Evolutionary conservation across 2,113 vertebrate genomes (phyloP), one percentile per base, ranked within the genome.

Genomic region (Daubentonia madagascariensis): DNA sequence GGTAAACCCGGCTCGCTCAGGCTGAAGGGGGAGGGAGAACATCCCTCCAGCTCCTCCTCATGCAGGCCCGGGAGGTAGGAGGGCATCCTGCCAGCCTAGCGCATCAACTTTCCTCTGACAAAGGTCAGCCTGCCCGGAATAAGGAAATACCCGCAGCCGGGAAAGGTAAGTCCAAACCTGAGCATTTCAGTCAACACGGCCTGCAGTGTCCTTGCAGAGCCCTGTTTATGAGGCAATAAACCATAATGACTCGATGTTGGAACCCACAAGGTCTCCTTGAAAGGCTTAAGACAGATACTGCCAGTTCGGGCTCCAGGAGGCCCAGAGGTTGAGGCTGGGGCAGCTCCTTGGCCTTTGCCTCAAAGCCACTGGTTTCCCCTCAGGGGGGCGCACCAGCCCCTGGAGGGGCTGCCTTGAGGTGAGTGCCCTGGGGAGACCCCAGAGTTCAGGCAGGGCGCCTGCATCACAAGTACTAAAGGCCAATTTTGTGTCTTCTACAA

Each of bases 91-190:
- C 94, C 97, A 95, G 78, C 54, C 43, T 13, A 67, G 61, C 61
- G 35, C 40, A 73, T 54, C 87, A 54, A 92, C 57, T 32, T 50
- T 63, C 72, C 63, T 65, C 88, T 25, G 20, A 50, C 76, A 96
- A 97, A 98, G 83, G 97, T 97, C 97, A 97, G 85, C 43, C 76
- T 97, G 91, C 91, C 96, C 30, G 1, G 83, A 96, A 95, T 91
- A 89, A 97, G 96, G 94, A 97, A 94, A 89, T 75, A 50, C 73
- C 61, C 12, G 0, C 72, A 97, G 93, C 76, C n/a, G 1, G 57
- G 88, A 84, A 92, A 97, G 90, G 94, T 93, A 95, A 98, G 91
- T 70, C 85, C 96, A 91, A 97, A 97, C 93, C 70, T 1, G 68
- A 93, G 80, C 32, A 4, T 79, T 86, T 91, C 93, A 50, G 10